Percentiles rank a stretch among this genome's conserved stretches.
These are phyloP conservation scores for Epinotia brunnichana DNA, from an alignment of 2,888 invertebrate genomes.

Conservation along the genomic window DNA sequence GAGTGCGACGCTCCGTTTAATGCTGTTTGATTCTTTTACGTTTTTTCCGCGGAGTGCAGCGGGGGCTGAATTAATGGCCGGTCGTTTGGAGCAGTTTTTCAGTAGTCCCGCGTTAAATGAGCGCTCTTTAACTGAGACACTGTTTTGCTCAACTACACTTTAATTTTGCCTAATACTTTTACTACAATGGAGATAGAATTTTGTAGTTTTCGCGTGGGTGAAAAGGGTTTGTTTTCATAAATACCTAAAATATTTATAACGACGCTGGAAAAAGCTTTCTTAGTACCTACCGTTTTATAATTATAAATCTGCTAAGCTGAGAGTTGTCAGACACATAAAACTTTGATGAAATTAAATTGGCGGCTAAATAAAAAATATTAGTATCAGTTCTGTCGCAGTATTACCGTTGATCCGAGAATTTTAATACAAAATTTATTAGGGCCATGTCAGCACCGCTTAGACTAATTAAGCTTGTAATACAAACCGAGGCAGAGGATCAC, in stretches of 20 bases:
- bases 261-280: background rate
- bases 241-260: background rate
- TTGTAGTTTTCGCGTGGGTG: background rate
- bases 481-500: background rate
- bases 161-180: slow-evolving; percentile 37
- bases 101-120: slow-evolving; percentile 49
- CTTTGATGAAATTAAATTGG: background rate
- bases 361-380: background rate
- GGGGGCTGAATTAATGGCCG: slow-evolving; percentile 61
- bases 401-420: slow-evolving; percentile 3
- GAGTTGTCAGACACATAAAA: background rate
- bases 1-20: slow-evolving; percentile 71
- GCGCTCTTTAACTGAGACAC: slow-evolving; percentile 43
- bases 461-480: slow-evolving; percentile 30
- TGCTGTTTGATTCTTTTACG: slow-evolving; percentile 68
- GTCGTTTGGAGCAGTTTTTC: slow-evolving; percentile 58
- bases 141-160: slow-evolving; percentile 40
- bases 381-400: background rate
- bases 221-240: background rate
- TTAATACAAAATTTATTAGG: slow-evolving; percentile 37
- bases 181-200: slow-evolving; percentile 4
- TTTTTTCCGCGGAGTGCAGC: slow-evolving; percentile 51
- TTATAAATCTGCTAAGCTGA: background rate
- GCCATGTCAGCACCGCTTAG: slow-evolving; percentile 27
- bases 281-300: background rate